These are phyloP conservation scores for Pogonognathellus flavescens DNA, from an alignment of 1,140 invertebrate genomes.

Conservation along the genomic window DNA sequence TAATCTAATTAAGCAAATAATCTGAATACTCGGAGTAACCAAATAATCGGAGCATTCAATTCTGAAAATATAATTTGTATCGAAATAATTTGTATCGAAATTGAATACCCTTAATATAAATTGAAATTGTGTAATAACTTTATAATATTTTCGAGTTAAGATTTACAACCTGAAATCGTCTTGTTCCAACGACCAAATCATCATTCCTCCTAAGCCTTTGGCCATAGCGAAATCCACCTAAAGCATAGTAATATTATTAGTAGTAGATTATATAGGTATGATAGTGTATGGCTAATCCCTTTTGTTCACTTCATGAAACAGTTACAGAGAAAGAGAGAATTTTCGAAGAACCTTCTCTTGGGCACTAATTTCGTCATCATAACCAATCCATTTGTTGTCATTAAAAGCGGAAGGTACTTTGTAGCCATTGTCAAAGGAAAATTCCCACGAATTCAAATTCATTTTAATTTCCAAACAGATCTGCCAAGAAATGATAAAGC, in stretches of 20 bases:
- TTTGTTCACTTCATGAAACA: no score
- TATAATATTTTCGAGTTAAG: no score
- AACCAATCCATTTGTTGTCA: slow-evolving; percentile 81
- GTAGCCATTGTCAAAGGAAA: slow-evolving; percentile 73
- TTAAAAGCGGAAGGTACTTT: slow-evolving; percentile 77
- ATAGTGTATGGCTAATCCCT: no score
- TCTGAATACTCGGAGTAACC: no score
- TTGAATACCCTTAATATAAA: no score
- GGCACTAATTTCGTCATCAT: slow-evolving; percentile 74
- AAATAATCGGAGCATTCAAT: no score
- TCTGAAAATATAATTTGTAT: no score
- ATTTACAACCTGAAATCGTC: slow-evolving; percentile 76
- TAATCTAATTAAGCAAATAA: no score
- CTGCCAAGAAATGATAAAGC: neutral
- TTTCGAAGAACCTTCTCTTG: neutral
- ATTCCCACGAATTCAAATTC: slow-evolving; percentile 69
- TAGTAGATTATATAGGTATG: no score
- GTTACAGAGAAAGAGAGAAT: no score
- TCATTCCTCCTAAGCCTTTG: slow-evolving; percentile 75
- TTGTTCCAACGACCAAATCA: slow-evolving; percentile 82
- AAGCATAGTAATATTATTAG: neutral
- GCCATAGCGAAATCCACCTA: slow-evolving; percentile 72
- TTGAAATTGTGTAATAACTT: no score
- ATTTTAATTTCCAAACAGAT: neutral
- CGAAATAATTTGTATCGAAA: no score